Percentiles rank a stretch among this genome's conserved stretches.
Conservation (phyloP, 2,888 invertebrate species). For the Nysson spinosus region DNA sequence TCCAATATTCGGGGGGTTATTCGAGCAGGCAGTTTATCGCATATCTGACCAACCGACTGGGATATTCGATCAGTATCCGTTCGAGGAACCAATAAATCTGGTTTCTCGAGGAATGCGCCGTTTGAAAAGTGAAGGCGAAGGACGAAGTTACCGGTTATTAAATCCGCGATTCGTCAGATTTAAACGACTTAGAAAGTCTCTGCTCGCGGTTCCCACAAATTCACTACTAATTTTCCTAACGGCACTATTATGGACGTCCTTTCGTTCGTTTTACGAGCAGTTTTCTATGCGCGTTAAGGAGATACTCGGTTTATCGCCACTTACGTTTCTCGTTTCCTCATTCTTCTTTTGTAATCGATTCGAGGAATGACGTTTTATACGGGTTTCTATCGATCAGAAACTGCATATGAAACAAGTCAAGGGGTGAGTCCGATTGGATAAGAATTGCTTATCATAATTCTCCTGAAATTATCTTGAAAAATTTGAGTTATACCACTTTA, state of each 20-base stretch:
- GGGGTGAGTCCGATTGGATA: too few species aligned
- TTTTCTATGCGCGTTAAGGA: slow-evolving; percentile 28
- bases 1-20: slow-evolving; percentile 39
- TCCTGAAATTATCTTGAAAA: too few species aligned
- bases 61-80: slow-evolving; percentile 18
- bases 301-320: slow-evolving; percentile 46
- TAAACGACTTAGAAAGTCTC: slow-evolving; percentile 53
- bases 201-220: slow-evolving; percentile 40
- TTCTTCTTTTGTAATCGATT: neutral
- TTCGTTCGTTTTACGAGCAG: slow-evolving; percentile 48
- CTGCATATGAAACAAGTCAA: too few species aligned
- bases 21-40: slow-evolving; percentile 40
- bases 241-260: slow-evolving; percentile 46
- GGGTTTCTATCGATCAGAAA: too few species aligned
- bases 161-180: slow-evolving; percentile 54
- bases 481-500: too few species aligned
- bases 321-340: slow-evolving; percentile 11
- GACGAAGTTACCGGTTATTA: slow-evolving; percentile 35
- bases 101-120: slow-evolving; percentile 30
- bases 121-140: slow-evolving; percentile 9
- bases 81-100: slow-evolving; percentile 38
- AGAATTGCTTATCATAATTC: too few species aligned
- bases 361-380: too few species aligned
- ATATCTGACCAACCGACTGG: slow-evolving; percentile 18
- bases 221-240: slow-evolving; percentile 57